Percentiles rank a stretch among this genome's conserved stretches.
These are phyloP conservation scores for Scelioninae gen. 2 DNA, from an alignment of 2,888 invertebrate species.

Conservation along the genomic window DNA sequence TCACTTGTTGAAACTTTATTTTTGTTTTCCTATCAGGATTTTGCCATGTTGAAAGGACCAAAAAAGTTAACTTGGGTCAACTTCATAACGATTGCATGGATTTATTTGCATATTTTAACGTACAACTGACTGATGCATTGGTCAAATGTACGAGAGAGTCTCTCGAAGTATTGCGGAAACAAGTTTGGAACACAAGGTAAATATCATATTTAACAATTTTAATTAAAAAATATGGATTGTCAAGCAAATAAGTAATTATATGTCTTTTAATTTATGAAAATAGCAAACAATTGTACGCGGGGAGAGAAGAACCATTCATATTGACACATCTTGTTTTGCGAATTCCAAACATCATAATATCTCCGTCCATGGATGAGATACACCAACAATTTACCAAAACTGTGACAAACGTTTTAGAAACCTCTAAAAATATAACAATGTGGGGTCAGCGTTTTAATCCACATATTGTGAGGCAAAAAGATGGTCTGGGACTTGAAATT, in stretches of 20 bases:
- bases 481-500: slow-evolving; percentile 34
- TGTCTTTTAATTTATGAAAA: no score
- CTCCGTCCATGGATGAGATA: slow-evolving; percentile 83
- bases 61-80: slow-evolving; percentile 78
- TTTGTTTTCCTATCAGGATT: slow-evolving; percentile 76
- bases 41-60: slow-evolving; percentile 80
- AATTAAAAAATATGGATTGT: no score
- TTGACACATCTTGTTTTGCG: slow-evolving; percentile 80
- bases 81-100: slow-evolving; percentile 87
- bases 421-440: slow-evolving; percentile 83
- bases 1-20: no score
- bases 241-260: no score
- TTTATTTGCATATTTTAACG: slow-evolving; percentile 87
- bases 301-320: slow-evolving; percentile 77
- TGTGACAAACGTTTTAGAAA: slow-evolving; percentile 82
- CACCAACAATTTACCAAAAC: slow-evolving; percentile 82
- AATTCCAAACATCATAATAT: slow-evolving; percentile 80
- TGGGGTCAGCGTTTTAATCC: slow-evolving; percentile 81
- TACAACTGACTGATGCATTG: slow-evolving; percentile 83
- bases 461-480: slow-evolving; percentile 3
- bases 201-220: background rate
- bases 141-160: slow-evolving; percentile 85
- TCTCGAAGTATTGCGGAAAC: slow-evolving; percentile 82
- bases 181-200: slow-evolving; percentile 74
- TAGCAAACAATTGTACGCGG: slow-evolving; percentile 49